Conservation (phyloP, 2,888 invertebrate genomes). For the Germaria angustata region DNA sequence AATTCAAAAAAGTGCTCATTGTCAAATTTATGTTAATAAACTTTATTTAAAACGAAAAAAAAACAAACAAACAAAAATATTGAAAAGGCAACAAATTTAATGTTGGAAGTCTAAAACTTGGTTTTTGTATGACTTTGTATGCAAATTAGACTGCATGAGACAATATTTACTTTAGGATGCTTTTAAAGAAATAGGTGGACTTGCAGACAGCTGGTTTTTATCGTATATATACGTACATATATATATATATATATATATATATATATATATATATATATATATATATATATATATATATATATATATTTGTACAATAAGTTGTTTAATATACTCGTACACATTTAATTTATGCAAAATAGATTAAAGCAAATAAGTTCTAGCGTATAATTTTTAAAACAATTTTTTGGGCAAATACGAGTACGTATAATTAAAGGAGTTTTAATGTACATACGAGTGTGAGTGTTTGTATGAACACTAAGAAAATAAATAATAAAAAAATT, state of each 20-base stretch:
- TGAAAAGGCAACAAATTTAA: conserved; percentile 9
- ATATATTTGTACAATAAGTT: conserved; percentile 9
- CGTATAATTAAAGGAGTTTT: neutral
- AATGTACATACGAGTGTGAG: neutral
- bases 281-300: no score
- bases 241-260: no score
- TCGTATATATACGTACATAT: no score
- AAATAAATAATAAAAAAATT: neutral
- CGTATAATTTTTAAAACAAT: conserved; percentile 10
- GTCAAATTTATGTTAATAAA: conserved; percentile 49
- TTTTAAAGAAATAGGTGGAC: neutral
- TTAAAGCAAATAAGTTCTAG: conserved; percentile 17
- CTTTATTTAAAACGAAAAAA: neutral
- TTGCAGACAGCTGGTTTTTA: neutral
- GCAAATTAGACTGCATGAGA: conserved; percentile 22
- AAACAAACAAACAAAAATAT: no score
- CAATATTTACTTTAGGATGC: neutral
- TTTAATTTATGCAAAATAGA: conserved; percentile 35
- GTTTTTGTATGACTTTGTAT: conserved; percentile 32
- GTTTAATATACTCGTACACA: no score
- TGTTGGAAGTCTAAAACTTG: neutral
- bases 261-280: no score
- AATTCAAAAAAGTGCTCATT: conserved; percentile 2
- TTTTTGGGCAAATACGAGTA: conserved; percentile 1
- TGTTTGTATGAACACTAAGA: neutral